Percentiles rank a stretch among this genome's conserved stretches.
Conservation (phyloP, 2,797 vertebrate genomes). For the Diplodus puntazzo region DNA sequence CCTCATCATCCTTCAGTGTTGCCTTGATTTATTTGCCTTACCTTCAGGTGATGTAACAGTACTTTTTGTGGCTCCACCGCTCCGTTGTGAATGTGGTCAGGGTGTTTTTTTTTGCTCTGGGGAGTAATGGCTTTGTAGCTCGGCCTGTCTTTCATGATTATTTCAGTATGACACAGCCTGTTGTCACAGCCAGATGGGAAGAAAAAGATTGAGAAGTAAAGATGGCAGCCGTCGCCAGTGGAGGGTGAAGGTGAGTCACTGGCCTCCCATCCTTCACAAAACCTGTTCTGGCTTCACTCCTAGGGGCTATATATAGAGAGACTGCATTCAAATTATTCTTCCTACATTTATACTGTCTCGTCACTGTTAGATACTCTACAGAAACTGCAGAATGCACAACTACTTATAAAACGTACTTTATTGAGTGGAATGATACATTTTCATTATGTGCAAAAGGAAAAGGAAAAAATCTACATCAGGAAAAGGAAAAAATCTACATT, state of each 20-base stretch:
- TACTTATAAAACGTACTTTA: constrained; percentile 43
- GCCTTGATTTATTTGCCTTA: constrained; percentile 36
- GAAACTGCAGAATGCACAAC: background rate
- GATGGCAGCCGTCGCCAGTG: constrained; percentile 53
- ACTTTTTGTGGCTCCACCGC: constrained; percentile 26
- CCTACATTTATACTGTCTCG: background rate
- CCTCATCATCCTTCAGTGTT: constrained; percentile 22
- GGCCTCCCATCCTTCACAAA: constrained; percentile 22
- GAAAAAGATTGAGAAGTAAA: constrained; percentile 45
- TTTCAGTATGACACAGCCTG: constrained; percentile 66
- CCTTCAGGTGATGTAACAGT: constrained; percentile 4
- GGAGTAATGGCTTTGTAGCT: constrained; percentile 58
- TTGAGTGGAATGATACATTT: constrained; percentile 41
- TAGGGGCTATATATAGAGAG: background rate
- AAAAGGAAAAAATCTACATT: background rate
- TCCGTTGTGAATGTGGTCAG: constrained; percentile 23
- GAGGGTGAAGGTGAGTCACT: constrained; percentile 61
- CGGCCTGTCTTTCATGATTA: constrained; percentile 66
- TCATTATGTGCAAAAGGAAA: constrained; percentile 22
- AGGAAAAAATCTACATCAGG: background rate
- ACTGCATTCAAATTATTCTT: background rate
- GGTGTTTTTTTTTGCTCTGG: constrained; percentile 50
- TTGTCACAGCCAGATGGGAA: constrained; percentile 49
- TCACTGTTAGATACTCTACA: background rate
- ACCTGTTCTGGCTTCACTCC: background rate